Base-by-base conservation (phyloP, 2,888 invertebrate species). In the Frankliniella intonsa region DNA sequence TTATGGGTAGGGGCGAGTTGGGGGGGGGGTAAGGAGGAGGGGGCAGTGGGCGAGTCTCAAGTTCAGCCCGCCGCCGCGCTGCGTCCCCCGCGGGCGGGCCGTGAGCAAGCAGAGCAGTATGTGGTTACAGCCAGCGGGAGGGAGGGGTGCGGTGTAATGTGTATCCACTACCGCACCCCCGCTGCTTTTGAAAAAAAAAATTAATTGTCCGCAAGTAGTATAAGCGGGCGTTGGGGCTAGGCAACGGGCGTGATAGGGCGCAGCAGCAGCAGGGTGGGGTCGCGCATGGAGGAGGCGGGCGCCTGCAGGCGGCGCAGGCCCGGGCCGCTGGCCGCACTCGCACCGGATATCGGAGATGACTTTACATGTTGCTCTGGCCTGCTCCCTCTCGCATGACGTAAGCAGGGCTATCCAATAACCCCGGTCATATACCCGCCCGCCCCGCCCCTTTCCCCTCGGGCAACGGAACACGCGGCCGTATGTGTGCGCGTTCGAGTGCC, bases 261-360 rank as follows among this genome's bases (percentile, higher is more conserved):
- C 38, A 38, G 12, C 51, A 38, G 38, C 2, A 38, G 38, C 38
- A 5, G 38, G 38, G 38, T 2, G 5, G 38, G 38, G 38, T 2
- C 5, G 38, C 38, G 51, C 12, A 51, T 19, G 55, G 55, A 55
- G 55, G 14, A 55, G 55, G 55, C 11, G 17, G 55, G 5, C 0
- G 14, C 14, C 55, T 17, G 14, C 3, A 19, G 17, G 55, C 11
- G 5, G 5, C 14, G 14, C 14, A 7, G 17, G 55, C 55, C 55
- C 0, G 55, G 17, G 55, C 17, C 14, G 55, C 55, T 55, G 55
- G 55, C 55, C 55, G 55, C 55, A 22, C 69, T 69, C 69, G 22
- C 69, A 22, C 69, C 69, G 69, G 69, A 69, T 69, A 69, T 69
- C 69, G 69, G 69, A 69, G 69, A 69, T 69, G 69, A 69, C 69